Evolutionary conservation across 2,797 vertebrate species (phyloP).

Genomic region (Lepus townsendii): DNA sequence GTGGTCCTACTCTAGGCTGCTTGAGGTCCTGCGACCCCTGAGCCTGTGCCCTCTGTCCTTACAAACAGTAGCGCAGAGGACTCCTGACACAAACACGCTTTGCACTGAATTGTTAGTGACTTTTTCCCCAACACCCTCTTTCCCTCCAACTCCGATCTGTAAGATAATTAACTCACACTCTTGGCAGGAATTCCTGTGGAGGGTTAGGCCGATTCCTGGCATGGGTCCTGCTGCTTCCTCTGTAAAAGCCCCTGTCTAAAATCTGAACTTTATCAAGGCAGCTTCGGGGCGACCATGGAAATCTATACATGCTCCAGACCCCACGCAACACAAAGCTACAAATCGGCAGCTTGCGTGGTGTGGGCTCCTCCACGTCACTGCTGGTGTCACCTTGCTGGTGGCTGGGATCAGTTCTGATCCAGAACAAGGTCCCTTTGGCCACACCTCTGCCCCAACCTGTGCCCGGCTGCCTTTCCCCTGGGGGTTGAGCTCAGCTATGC

Average conservation of each 20-base stretch:
- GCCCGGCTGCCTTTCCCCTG: not conserved
- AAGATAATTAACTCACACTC: not conserved
- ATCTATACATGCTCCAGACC: fast-evolving
- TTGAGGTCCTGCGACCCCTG: not conserved
- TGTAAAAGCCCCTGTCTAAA: not conserved
- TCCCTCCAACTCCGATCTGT: not conserved
- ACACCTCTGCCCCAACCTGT: not conserved
- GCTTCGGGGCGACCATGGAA: fast-evolving
- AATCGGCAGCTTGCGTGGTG: fast-evolving
- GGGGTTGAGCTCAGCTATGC: not conserved
- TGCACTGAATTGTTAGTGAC: not conserved
- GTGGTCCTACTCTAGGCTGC: not conserved
- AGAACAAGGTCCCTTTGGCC: not conserved
- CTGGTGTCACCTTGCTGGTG: not conserved
- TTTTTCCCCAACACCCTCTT: not conserved
- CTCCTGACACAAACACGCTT: not conserved
- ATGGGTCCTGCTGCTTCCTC: not conserved
- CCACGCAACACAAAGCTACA: too few relatives aligned
- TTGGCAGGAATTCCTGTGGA: not conserved
- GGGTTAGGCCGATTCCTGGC: not conserved
- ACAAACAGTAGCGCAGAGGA: not conserved
- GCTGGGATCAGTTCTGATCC: not conserved
- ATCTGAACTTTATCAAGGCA: not conserved
- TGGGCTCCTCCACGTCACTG: fast-evolving
- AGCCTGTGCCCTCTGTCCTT: not conserved